Conservation (phyloP, 2,797 vertebrate species). For the Nannoperca obscura region DNA sequence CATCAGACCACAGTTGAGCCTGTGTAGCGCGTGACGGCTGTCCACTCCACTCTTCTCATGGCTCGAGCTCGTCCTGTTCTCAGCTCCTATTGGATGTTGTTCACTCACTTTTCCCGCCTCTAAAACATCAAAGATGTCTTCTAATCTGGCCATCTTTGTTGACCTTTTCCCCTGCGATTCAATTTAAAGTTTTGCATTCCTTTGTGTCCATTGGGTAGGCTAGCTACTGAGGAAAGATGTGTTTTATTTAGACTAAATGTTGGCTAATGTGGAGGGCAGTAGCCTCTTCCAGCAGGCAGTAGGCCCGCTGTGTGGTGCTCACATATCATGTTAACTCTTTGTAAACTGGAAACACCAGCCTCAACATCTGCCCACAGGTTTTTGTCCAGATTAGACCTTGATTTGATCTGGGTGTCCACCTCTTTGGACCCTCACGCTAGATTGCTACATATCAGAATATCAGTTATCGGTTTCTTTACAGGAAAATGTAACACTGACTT, state of each 20-base stretch:
- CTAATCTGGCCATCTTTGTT: not conserved
- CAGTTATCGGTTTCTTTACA: not conserved
- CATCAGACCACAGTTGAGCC: conserved; percentile 65
- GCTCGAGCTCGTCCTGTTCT: not conserved
- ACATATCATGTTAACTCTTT: no score
- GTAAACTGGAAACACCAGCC: not conserved
- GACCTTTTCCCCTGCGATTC: not conserved
- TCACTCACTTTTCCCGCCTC: not conserved
- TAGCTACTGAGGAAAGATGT: no score
- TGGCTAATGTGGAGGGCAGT: no score
- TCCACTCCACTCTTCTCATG: no score
- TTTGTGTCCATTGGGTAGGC: not conserved
- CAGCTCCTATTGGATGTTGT: not conserved
- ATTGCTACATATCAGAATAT: not conserved
- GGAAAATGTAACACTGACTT: not conserved
- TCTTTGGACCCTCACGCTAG: not conserved
- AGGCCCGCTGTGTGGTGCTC: no score
- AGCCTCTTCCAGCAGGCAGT: no score
- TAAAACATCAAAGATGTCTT: not conserved
- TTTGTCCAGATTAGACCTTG: not conserved
- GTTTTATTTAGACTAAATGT: no score
- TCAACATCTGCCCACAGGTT: no score
- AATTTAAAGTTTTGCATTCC: no score
- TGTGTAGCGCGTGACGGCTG: not conserved
- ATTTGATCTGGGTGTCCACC: not conserved